phyloP scores from a whole-genome alignment of 2,888 invertebrate genomes.

The Cephonodes hylas region DNA sequence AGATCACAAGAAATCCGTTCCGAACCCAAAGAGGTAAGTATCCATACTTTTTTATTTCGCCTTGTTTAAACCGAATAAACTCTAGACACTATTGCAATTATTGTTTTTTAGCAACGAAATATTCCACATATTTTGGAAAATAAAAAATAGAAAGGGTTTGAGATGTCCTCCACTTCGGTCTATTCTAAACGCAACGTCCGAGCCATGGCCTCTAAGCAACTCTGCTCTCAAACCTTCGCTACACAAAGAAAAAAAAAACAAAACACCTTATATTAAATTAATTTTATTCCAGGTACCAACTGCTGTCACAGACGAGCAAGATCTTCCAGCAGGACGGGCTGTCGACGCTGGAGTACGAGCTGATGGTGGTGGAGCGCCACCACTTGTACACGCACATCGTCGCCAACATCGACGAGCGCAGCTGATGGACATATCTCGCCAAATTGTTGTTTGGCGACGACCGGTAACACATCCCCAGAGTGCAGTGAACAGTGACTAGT shows the following conservation, averaged over 20 bases:
- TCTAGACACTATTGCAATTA: too few species aligned
- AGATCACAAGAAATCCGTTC: constrained; percentile 92
- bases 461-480: constrained; percentile 49
- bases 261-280: background rate
- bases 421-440: constrained; percentile 85
- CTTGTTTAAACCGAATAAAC: background rate
- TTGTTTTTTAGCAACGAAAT: too few species aligned
- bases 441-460: constrained; percentile 78
- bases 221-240: too few species aligned
- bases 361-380: constrained; percentile 84
- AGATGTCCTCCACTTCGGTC: too few species aligned
- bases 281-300: constrained; percentile 86
- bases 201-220: too few species aligned
- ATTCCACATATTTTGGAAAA: too few species aligned
- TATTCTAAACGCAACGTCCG: too few species aligned
- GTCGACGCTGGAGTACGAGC: constrained; percentile 90
- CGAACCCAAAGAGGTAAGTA: constrained; percentile 92
- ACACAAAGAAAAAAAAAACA: too few species aligned
- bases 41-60: background rate
- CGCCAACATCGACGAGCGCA: constrained; percentile 86
- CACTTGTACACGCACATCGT: constrained; percentile 92
- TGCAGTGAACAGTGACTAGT: background rate
- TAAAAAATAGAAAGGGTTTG: too few species aligned
- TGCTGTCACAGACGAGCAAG: constrained; percentile 90
- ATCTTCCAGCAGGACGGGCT: constrained; percentile 93